phyloP scores from a whole-genome alignment of 2,888 invertebrate genomes.

The Latrodectus hesperus region DNA sequence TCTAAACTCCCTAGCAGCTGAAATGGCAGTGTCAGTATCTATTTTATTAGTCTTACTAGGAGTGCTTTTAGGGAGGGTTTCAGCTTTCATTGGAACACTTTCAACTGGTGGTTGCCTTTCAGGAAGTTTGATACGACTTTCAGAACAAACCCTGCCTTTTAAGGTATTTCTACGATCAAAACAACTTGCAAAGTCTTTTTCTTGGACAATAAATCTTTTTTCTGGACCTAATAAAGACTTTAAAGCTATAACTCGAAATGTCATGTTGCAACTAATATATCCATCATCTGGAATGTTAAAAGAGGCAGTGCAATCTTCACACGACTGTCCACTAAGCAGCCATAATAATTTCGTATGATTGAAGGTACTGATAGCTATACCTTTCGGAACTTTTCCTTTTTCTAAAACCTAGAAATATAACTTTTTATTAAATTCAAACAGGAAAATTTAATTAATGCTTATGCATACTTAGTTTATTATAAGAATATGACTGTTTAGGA shows the following conservation, averaged over 20 bases:
- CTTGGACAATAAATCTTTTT: constrained; percentile 61
- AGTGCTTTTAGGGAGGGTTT: constrained; percentile 29
- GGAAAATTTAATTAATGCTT: too few species aligned
- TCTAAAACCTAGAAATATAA: constrained; percentile 55
- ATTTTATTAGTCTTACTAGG: neutral
- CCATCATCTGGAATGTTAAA: constrained; percentile 61
- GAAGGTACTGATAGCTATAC: constrained; percentile 60
- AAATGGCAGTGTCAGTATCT: neutral
- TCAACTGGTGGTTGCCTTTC: constrained; percentile 55
- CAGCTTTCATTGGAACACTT: constrained; percentile 62
- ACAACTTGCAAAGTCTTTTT: constrained; percentile 63
- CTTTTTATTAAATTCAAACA: neutral
- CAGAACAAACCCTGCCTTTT: constrained; percentile 46
- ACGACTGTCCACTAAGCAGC: constrained; percentile 67
- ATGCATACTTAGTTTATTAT: too few species aligned
- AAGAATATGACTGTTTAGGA: too few species aligned
- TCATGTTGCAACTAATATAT: constrained; percentile 68
- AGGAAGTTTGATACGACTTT: constrained; percentile 62
- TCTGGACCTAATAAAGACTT: constrained; percentile 64
- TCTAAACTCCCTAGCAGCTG: neutral
- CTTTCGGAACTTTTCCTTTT: constrained; percentile 65
- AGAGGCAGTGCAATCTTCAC: constrained; percentile 66
- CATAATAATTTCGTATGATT: constrained; percentile 63
- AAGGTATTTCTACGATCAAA: constrained; percentile 56
- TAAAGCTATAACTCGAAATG: constrained; percentile 67